Base-by-base conservation (phyloP, 1,140 invertebrate species). In the Papilio polyxenes region DNA sequence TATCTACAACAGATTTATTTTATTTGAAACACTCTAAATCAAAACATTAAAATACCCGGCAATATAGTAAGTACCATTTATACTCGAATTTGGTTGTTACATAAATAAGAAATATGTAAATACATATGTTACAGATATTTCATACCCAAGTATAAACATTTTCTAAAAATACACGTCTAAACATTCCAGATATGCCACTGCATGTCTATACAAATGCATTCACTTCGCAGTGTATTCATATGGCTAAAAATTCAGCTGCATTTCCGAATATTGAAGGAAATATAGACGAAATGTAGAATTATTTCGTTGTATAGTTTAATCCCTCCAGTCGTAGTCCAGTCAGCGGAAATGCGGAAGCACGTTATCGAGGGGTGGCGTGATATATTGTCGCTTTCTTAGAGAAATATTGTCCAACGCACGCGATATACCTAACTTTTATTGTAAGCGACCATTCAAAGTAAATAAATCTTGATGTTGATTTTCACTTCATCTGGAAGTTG, bases 371-470 rank as follows among this genome's bases (percentile, higher is more conserved):
- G 86, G 83, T 75, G 81, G 81, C 77, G 87, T 90, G 90, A 91
- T 92, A 90, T 90, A 91, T 91, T 79, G 89, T 75, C 82, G 82
- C 83, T 89, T 87, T 89, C 86, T 85, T 87, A 82, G 86, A 90
- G 87, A 91, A 87, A 91, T 91, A 91, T 91, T 83, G 85, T 81
- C 80, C 83, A 81, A 84, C 83, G 83, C 87, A 89, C 87, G 85
- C 85, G 76, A 87, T 89, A 86, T 85, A 84, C 85, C 62, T 82
- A 83, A 85, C 85, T 83, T 81, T 81, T 75, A 82, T 84, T 62
- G 82, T 76, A 48, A 80, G 81, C 56, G 56, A 75, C 80, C 74
- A 62, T 62, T 53, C 74, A 53, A 31, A 53, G 75, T 49, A 51
- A 77, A 77, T 20, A 49, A 77, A 77, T 3, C 44, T 0, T 51